phyloP scores from a whole-genome alignment of 2,113 vertebrate genomes.

The Anhinga anhinga region DNA sequence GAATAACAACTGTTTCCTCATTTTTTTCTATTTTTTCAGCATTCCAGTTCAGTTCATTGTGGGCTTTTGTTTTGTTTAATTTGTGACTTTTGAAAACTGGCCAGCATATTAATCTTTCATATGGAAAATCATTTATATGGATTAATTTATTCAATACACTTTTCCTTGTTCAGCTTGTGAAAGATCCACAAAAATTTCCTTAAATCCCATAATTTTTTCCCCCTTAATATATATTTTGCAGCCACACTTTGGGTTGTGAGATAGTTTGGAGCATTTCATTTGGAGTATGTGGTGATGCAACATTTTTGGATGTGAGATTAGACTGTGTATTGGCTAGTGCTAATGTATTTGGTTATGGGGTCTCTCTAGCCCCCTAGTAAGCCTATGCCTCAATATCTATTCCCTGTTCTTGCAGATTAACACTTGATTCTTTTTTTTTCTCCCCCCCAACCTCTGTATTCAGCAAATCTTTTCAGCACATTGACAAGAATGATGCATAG shows the following conservation, averaged over 20 bases:
- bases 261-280: neutral
- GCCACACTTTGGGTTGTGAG: neutral
- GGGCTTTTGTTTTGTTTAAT: neutral
- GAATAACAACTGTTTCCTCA: neutral
- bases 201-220: neutral
- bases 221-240: neutral
- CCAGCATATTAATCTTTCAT: neutral
- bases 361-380: neutral
- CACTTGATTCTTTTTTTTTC: neutral
- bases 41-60: neutral
- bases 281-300: too few species aligned
- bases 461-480: neutral
- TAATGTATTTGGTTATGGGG: neutral
- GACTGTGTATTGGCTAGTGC: neutral
- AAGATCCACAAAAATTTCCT: neutral
- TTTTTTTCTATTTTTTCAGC: neutral
- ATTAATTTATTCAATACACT: neutral
- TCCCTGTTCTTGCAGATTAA: neutral
- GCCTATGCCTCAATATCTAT: neutral
- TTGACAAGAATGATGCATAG: slow-evolving; percentile 29
- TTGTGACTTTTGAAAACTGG: neutral
- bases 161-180: neutral
- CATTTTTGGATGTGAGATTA: neutral
- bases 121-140: neutral
- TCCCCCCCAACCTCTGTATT: neutral